Evolutionary conservation across 2,888 invertebrate species (phyloP).

Genomic region (Argyra leucocephala): DNA sequence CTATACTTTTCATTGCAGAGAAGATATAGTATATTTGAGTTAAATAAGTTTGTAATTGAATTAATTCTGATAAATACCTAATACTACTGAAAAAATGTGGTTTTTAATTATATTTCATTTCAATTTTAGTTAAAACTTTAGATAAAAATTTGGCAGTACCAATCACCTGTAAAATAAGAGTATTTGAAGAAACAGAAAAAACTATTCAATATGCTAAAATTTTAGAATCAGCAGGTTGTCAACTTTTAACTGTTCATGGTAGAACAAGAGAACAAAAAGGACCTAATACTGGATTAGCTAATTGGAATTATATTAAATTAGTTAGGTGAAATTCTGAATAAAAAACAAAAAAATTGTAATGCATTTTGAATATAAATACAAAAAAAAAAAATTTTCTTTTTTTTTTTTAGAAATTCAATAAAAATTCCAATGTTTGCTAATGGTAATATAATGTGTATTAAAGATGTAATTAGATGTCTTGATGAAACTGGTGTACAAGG

Average conservation of each 20-base stretch:
- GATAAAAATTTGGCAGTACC: constrained; percentile 67
- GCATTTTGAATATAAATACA: neutral
- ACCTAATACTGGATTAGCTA: constrained; percentile 86
- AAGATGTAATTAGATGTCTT: constrained; percentile 78
- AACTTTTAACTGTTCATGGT: constrained; percentile 90
- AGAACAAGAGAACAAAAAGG: constrained; percentile 93
- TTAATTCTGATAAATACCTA: too few species aligned
- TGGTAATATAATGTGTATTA: constrained; percentile 88
- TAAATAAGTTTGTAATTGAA: too few species aligned
- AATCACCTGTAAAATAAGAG: constrained; percentile 92
- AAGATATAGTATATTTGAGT: too few species aligned
- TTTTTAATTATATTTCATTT: constrained; percentile 14
- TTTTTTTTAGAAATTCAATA: constrained; percentile 58
- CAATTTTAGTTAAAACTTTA: constrained; percentile 58
- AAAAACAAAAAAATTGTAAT: neutral
- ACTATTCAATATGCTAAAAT: constrained; percentile 88
- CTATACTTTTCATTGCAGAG: too few species aligned
- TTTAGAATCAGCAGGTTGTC: constrained; percentile 87
- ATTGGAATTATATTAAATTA: constrained; percentile 86
- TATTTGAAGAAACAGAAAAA: constrained; percentile 74
- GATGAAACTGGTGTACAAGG: constrained; percentile 74
- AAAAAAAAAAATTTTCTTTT: constrained; percentile 2
- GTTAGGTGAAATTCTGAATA: constrained; percentile 56
- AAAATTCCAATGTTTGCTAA: constrained; percentile 93
- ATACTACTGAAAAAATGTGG: too few species aligned